phyloP scores from a whole-genome alignment of 2,888 invertebrate genomes.

The Calameuta filiformis region DNA sequence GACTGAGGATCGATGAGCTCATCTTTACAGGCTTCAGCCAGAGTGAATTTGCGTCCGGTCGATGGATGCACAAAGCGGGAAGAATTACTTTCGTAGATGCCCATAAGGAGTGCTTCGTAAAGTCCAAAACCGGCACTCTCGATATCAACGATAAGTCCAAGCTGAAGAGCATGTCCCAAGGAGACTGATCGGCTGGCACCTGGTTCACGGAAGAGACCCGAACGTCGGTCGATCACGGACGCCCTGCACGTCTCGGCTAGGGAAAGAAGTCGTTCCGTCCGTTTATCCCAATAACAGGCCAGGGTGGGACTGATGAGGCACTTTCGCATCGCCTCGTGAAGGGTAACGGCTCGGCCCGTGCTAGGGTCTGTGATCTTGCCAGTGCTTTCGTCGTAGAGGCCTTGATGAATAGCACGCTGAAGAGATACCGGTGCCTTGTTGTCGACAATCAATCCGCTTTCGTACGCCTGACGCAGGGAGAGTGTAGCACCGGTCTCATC shows the following conservation, averaged over 20 bases:
- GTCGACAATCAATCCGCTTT: constrained; percentile 83
- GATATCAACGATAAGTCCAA: constrained; percentile 87
- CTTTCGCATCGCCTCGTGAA: constrained; percentile 85
- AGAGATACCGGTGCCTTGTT: constrained; percentile 84
- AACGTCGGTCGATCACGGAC: constrained; percentile 83
- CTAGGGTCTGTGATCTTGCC: constrained; percentile 87
- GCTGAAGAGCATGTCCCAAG: constrained; percentile 79
- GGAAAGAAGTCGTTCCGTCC: constrained; percentile 77
- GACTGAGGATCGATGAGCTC: constrained; percentile 82
- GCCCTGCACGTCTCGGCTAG: constrained; percentile 84
- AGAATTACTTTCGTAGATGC: constrained; percentile 77
- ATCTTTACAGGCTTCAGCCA: constrained; percentile 79
- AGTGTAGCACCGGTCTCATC: constrained; percentile 78
- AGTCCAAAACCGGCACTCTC: constrained; percentile 85
- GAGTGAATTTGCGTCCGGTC: constrained; percentile 77
- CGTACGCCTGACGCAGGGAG: constrained; percentile 80
- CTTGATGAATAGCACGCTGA: constrained; percentile 87
- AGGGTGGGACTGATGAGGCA: constrained; percentile 84
- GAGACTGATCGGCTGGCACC: constrained; percentile 75
- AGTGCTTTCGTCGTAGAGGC: constrained; percentile 82
- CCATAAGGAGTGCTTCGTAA: constrained; percentile 83
- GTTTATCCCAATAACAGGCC: constrained; percentile 84
- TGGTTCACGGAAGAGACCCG: constrained; percentile 82
- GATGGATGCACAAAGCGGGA: constrained; percentile 81
- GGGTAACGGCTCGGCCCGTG: constrained; percentile 80